phyloP scores from a whole-genome alignment of 2,888 invertebrate genomes.

The Tuta absoluta region DNA sequence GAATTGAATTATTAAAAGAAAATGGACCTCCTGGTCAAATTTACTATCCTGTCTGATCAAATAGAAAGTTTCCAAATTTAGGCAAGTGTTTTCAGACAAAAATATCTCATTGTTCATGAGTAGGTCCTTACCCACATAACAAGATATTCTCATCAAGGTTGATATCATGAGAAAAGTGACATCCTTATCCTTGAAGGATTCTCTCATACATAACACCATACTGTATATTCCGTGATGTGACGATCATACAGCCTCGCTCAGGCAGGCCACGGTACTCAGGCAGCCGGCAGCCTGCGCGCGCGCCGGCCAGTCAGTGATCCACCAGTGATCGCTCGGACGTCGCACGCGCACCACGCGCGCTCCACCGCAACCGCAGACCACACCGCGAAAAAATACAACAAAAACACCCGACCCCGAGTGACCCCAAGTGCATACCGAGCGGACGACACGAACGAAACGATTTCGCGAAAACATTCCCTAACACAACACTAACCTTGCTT shows the following conservation, averaged over 20 bases:
- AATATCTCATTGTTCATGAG: too few relatives aligned
- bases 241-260: slow-evolving; percentile 24
- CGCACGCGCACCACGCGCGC: slow-evolving; percentile 55
- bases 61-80: too few relatives aligned
- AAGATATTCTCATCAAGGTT: too few relatives aligned
- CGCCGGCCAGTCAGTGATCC: slow-evolving; percentile 21
- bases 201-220: too few relatives aligned
- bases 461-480: slow-evolving; percentile 52
- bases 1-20: too few relatives aligned
- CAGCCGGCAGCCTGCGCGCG: slow-evolving; percentile 24
- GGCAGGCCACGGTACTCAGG: slow-evolving; percentile 18
- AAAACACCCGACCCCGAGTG: slow-evolving; percentile 67
- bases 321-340: slow-evolving; percentile 65
- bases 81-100: too few relatives aligned
- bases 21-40: too few relatives aligned
- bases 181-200: too few relatives aligned
- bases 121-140: too few relatives aligned
- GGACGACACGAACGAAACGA: slow-evolving; percentile 72
- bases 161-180: too few relatives aligned
- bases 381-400: slow-evolving; percentile 51
- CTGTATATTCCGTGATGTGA: neutral
- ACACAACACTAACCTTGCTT: slow-evolving; percentile 54
- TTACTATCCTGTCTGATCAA: too few relatives aligned
- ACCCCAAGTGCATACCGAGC: slow-evolving; percentile 70
- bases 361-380: slow-evolving; percentile 36